phyloP scores from a whole-genome alignment of 2,113 vertebrate species.

The Alces alces region DNA sequence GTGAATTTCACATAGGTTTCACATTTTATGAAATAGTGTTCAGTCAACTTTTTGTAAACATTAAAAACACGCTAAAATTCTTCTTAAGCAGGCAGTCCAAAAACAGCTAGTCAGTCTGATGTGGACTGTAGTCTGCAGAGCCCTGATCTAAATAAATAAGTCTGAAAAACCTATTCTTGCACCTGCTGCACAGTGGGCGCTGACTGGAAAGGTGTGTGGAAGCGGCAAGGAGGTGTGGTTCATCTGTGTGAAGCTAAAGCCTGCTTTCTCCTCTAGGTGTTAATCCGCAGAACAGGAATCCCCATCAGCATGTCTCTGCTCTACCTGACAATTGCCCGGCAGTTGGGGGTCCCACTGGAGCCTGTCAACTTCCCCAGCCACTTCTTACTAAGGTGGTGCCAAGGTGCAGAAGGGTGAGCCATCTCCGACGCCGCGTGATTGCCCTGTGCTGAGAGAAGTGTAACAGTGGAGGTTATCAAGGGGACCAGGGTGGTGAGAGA shows the following conservation, averaged over 20 bases:
- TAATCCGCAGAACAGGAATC: constrained; percentile 93
- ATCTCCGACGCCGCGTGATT: accelerated
- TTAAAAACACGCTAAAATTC: neutral
- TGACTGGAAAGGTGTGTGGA: no score
- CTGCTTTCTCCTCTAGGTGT: constrained; percentile 81
- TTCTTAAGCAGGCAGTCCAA: neutral
- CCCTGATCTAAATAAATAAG: neutral
- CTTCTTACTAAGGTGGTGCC: constrained; percentile 96
- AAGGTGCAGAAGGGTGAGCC: constrained; percentile 87
- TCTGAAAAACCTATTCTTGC: neutral
- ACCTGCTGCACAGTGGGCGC: neutral
- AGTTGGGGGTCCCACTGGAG: constrained; percentile 91
- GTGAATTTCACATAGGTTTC: neutral
- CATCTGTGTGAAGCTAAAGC: neutral
- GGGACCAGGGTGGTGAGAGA: neutral
- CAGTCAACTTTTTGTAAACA: neutral
- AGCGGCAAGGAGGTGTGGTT: accelerated
- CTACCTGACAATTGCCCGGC: constrained; percentile 92
- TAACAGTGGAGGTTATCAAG: neutral
- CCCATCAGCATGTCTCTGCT: constrained; percentile 97
- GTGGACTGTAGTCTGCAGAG: neutral
- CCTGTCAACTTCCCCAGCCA: constrained; percentile 98
- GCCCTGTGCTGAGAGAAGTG: neutral
- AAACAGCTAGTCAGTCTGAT: neutral
- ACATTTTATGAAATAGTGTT: neutral